Conservation (phyloP, 2,797 vertebrate genomes). For the Austrolebias charrua region DNA sequence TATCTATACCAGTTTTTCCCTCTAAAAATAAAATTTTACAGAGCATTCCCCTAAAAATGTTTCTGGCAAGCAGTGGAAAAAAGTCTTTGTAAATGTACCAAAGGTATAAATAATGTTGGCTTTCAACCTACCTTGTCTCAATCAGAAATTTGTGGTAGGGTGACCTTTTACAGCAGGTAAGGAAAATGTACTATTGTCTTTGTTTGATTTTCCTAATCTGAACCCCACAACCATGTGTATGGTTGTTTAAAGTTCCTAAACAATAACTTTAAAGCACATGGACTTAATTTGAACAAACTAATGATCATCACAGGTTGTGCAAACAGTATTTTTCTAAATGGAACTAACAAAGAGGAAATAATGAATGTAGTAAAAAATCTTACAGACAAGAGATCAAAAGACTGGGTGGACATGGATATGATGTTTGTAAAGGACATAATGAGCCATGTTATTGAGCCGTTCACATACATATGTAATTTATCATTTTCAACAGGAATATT, state of each 20-base stretch:
- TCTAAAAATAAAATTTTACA: constrained; percentile 27
- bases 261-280: constrained; percentile 18
- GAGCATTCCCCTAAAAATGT: constrained; percentile 28
- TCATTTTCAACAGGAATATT: no score
- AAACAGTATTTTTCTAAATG: no score
- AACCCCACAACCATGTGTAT: constrained; percentile 6
- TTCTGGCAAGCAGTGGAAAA: constrained; percentile 22
- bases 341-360: no score
- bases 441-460: no score
- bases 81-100: constrained; percentile 35
- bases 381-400: no score
- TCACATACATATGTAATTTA: no score
- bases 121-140: constrained; percentile 26
- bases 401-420: no score
- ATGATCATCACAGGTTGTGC: no score
- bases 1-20: constrained; percentile 25
- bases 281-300: constrained; percentile 33
- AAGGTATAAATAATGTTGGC: constrained; percentile 39
- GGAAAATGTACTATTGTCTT: no score
- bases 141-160: constrained; percentile 21
- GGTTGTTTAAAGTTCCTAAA: constrained; percentile 2
- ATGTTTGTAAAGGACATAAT: no score
- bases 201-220: neutral
- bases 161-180: constrained; percentile 1
- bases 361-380: no score